Conservation (phyloP, 2,113 vertebrate genomes). For the Heterotilapia buettikoferi region DNA sequence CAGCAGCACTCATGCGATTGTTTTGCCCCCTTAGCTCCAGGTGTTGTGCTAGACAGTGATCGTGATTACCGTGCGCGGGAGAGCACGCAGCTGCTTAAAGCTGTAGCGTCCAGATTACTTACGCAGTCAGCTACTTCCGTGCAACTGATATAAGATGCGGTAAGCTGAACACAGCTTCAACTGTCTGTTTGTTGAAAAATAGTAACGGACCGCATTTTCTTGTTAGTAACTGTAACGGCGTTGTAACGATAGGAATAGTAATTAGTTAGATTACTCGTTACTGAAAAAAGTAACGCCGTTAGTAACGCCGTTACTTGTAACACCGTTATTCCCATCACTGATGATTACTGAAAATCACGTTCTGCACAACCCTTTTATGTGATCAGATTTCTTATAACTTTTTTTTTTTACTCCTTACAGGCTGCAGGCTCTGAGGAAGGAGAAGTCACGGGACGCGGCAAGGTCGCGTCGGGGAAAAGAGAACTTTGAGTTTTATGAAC, state of each 20-base stretch:
- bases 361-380: not conserved
- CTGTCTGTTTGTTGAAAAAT: not conserved
- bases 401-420: constrained; percentile 57
- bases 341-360: not conserved
- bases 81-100: accelerated
- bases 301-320: not conserved
- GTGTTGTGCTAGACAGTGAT: accelerated
- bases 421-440: constrained; percentile 98
- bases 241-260: not conserved
- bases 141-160: accelerated
- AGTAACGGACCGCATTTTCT: accelerated
- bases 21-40: not conserved
- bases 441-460: constrained; percentile 96
- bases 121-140: not conserved
- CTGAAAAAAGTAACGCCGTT: not conserved
- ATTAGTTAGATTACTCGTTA: not conserved
- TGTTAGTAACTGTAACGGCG: accelerated
- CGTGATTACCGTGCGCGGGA: accelerated
- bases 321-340: accelerated
- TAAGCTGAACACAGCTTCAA: accelerated
- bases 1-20: no score
- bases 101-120: not conserved
- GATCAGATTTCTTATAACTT: not conserved
- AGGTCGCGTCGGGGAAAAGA: constrained; percentile 96
- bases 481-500: constrained; percentile 98